Evolutionary conservation across 2,888 invertebrate genomes (phyloP).

Genomic region (Odontocolon sp.): DNA sequence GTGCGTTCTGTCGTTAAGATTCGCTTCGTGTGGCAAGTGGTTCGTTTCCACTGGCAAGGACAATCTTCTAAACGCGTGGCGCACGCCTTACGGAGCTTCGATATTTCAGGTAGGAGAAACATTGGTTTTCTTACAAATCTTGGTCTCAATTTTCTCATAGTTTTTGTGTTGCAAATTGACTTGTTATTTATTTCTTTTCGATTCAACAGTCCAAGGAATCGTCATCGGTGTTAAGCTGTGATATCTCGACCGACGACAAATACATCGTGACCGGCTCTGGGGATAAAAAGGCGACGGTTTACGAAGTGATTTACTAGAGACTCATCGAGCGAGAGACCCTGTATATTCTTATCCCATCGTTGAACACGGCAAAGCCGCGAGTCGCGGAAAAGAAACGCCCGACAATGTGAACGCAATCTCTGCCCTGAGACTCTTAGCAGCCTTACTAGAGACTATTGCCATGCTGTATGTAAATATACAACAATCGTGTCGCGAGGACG

Average conservation of each 20-base stretch:
- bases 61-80: slow-evolving; percentile 98
- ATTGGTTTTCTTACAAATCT: background rate
- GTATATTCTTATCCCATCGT: slow-evolving; percentile 46
- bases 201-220: slow-evolving; percentile 93
- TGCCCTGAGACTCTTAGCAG: slow-evolving; percentile 45
- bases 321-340: slow-evolving; percentile 30
- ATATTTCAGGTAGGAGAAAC: slow-evolving; percentile 93
- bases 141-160: slow-evolving; percentile 11
- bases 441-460: slow-evolving; percentile 57
- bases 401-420: slow-evolving; percentile 11
- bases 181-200: slow-evolving; percentile 71
- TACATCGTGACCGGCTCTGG: slow-evolving; percentile 99
- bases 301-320: slow-evolving; percentile 93
- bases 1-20: slow-evolving; percentile 97
- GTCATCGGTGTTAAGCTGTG: slow-evolving; percentile 98
- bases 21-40: slow-evolving; percentile 98
- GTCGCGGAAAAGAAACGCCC: slow-evolving; percentile 3
- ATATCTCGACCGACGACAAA: slow-evolving; percentile 98
- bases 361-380: slow-evolving; percentile 11
- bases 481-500: slow-evolving; percentile 40
- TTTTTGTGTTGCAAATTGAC: slow-evolving; percentile 9
- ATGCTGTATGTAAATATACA: slow-evolving; percentile 50
- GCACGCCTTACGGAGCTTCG: slow-evolving; percentile 98
- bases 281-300: slow-evolving; percentile 98
- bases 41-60: slow-evolving; percentile 99